Evolutionary conservation across 2,888 invertebrate genomes (phyloP), one percentile per base, ranked within the genome.

Genomic region (Protodeltote pygarga): DNA sequence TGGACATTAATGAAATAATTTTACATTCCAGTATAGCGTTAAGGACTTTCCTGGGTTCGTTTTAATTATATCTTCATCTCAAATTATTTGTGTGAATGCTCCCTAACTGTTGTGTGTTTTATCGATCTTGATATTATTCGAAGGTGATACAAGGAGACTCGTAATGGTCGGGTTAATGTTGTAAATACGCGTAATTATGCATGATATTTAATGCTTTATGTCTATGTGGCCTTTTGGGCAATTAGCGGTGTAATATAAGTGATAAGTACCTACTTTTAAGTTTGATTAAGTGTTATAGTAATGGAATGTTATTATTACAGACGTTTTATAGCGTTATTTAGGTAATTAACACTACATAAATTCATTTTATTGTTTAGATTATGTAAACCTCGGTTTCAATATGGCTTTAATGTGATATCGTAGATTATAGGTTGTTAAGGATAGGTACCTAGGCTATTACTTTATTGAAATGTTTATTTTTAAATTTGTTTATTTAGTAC

Each of bases 161-260:
- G 28, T 52, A 53, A 67, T 38, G 35, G 41, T 14, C 17, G 29
- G 25, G 24, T 29, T 44, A 48, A 49, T 44, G 51, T 44, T 40
- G 21, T 27, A 54, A 50, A 50, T 47, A 11, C 17, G 32, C 38
- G 27, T 51, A 54, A 49, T 53, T 54, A 50, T 41, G 35, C 33
- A 39, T 33, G 27, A 42, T 55, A 62, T 60, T 55, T 55, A 63
- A 61, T 40, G 45, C 15, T 58, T 51, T 40, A 59, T 40, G 59
- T 35, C 37, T 44, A 38, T 53, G 49, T 28, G 60, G 52, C 45
- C 24, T 46, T 63, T 44, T 29, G 28, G 29, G 45, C 52, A 55
- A 53, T 65, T 60, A 64, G 50, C 16, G 52, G 37, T 42, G 47
- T 57, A 47, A 62, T 61, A 19, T 61, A 64, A 65, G 47, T 45